These are phyloP conservation scores for Neogobius melanostomus DNA, from an alignment of 2,113 vertebrate genomes.

Conservation along the genomic window DNA sequence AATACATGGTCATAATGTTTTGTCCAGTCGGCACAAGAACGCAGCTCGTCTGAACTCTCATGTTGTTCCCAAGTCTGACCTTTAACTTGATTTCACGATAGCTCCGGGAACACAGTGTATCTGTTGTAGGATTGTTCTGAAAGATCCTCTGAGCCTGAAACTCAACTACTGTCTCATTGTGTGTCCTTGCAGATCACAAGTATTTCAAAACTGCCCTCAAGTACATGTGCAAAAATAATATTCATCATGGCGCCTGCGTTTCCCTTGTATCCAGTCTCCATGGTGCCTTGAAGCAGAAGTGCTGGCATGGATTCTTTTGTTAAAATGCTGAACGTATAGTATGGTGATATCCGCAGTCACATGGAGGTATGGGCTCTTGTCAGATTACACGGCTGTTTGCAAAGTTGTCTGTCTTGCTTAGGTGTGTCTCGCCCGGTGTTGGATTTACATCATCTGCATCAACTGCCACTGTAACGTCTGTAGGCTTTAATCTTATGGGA, in stretches of 20 bases:
- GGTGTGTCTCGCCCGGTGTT: slow-evolving; percentile 46
- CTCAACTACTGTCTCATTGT: slow-evolving; percentile 27
- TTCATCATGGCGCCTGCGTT: slow-evolving; percentile 41
- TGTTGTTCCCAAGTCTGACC: neutral
- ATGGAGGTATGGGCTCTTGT: slow-evolving; percentile 29
- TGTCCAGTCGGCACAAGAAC: neutral
- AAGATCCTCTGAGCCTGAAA: slow-evolving; percentile 43
- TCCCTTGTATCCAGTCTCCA: slow-evolving; percentile 39
- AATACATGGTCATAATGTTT: neutral
- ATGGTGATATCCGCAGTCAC: slow-evolving; percentile 26
- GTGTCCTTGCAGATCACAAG: slow-evolving; percentile 20
- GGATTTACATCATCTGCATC: slow-evolving; percentile 22
- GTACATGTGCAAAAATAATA: slow-evolving; percentile 41
- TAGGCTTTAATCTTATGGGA: slow-evolving; percentile 41
- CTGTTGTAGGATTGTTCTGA: slow-evolving; percentile 2
- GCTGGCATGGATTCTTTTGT: slow-evolving; percentile 40
- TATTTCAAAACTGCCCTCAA: slow-evolving; percentile 31
- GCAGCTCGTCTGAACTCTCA: neutral
- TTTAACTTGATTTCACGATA: neutral
- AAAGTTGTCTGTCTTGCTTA: slow-evolving; percentile 58
- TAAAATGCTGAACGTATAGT: slow-evolving; percentile 30
- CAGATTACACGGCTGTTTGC: slow-evolving; percentile 46
- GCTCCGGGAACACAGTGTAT: slow-evolving; percentile 3
- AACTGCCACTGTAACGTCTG: slow-evolving; percentile 21
- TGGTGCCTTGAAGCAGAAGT: slow-evolving; percentile 31